Conservation (phyloP, 1,140 invertebrate species). For the Panonychus citri region DNA sequence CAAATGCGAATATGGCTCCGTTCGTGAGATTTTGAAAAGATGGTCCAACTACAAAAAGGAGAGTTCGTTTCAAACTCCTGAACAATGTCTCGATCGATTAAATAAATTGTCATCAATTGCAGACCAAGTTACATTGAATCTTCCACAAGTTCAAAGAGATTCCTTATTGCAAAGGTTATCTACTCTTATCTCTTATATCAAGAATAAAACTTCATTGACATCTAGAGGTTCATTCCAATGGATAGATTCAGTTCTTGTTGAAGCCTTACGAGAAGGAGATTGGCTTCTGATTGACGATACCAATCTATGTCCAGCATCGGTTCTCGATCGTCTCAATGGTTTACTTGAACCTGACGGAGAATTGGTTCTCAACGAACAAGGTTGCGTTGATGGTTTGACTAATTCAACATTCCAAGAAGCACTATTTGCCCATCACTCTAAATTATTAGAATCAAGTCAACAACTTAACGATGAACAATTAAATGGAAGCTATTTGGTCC, state of each 20-base stretch:
- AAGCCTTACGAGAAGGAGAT: conserved; percentile 53
- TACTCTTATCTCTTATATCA: neutral
- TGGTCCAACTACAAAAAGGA: neutral
- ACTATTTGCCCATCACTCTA: no score
- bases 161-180: no score
- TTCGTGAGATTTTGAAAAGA: neutral
- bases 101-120: no score
- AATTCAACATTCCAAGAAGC: no score
- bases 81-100: no score
- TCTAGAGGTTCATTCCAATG: conserved; percentile 82
- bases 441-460: no score
- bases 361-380: conserved; percentile 72
- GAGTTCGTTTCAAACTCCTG: no score
- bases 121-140: no score
- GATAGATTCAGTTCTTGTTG: conserved; percentile 80
- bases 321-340: conserved; percentile 84
- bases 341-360: conserved; percentile 77
- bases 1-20: neutral
- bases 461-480: no score
- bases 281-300: conserved; percentile 92
- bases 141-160: no score
- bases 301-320: conserved; percentile 85
- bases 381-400: conserved; percentile 32
- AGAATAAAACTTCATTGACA: conserved; percentile 20
- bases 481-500: no score